These are phyloP conservation scores for Dinomys branickii DNA, from an alignment of 2,113 vertebrate genomes.

Conservation along the genomic window DNA sequence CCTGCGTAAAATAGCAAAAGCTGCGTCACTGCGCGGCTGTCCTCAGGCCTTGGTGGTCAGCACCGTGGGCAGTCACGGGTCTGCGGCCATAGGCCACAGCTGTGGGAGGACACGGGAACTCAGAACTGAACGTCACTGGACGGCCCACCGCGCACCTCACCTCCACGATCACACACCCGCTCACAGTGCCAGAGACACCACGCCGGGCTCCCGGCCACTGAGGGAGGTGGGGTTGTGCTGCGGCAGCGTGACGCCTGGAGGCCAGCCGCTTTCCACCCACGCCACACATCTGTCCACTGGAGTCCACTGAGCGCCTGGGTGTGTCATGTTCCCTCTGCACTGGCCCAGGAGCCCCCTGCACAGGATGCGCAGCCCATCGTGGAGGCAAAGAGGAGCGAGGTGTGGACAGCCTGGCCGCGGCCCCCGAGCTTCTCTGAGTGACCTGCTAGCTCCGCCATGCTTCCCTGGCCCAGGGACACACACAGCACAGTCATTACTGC, in stretches of 20 bases:
- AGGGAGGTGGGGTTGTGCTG: neutral
- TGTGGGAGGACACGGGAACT: no score
- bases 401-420: rapidly evolving
- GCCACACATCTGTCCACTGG: rapidly evolving
- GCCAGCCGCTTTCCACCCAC: rapidly evolving
- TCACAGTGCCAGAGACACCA: rapidly evolving
- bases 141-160: rapidly evolving
- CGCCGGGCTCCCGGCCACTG: rapidly evolving
- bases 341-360: neutral
- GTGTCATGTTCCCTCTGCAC: rapidly evolving
- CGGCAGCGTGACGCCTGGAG: rapidly evolving
- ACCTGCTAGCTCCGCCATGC: rapidly evolving
- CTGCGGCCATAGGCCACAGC: no score
- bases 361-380: rapidly evolving
- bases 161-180: rapidly evolving
- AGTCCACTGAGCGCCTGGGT: neutral
- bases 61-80: no score
- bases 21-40: no score
- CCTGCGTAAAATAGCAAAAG: neutral
- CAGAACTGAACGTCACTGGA: no score
- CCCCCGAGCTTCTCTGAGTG: neutral
- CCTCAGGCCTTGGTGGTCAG: no score
- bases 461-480: neutral
- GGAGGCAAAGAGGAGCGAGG: rapidly evolving
- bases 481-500: rapidly evolving